Evolutionary conservation across 1,140 invertebrate genomes (phyloP), one percentile per base, ranked within the genome.

Genomic region (Bombus difficillimus): DNA sequence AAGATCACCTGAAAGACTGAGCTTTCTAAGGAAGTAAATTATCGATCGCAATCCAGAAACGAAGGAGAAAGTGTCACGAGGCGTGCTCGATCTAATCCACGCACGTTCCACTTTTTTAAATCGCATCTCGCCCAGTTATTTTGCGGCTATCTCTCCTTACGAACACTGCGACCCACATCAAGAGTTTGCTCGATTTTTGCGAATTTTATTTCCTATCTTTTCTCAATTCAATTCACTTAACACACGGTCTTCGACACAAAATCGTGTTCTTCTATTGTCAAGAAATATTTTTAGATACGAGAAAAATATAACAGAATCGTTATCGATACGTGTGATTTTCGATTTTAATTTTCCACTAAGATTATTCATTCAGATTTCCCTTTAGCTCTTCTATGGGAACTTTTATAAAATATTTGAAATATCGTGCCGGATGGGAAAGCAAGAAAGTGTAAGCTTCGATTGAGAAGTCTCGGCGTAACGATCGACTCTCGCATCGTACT

Each of bases 61-160:
- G 78, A 87, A 89, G 74, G 85, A 90, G 78, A 90, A 90, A 90
- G 81, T 85, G 71, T 86, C 77, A 39, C 83, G 72, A 53, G n/a
- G 59, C 68, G 72, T 88, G 75, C 47, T 53, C 25, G 87, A 82
- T 89, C 62, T 83, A 79, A 88, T 62, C 78, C 62, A 66, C 32
- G 37, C 86, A 34, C 25, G 73, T 81, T 53, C 77, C 62, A 57
- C 69, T 68, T 81, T 71, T 71, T 59, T 74, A 64, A 28, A 69
- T 71, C 39, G 69, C 47, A 75, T 59, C 62, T 59, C 37, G 62
- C 28, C 57, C 69, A 43, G 15, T n/a, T 28, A 25, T 62, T 72
- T 72, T 13, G 18, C 47, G 39, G 32, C 39, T 47, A n/a, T 39
- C 73, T 41, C 41, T 37, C 39, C n/a, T 62, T n/a, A 57, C 71